Evolutionary conservation across 37 sponge, comb jelly and placozoan species (phyloP), one percentile per base, ranked within the genome.

Genomic region (Aphrocallistes beatrix): DNA sequence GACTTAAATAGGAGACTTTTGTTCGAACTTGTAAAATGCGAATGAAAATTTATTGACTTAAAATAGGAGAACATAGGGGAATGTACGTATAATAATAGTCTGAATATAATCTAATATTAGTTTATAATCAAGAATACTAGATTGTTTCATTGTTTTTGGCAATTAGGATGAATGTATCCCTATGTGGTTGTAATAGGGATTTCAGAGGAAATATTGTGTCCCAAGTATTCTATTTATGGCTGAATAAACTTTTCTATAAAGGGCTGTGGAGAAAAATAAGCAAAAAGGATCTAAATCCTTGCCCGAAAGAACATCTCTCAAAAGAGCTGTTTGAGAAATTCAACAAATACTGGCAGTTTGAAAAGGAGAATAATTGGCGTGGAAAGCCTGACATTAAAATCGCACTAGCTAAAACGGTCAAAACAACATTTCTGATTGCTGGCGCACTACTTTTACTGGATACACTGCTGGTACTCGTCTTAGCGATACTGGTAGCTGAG

Each of bases 201-300:
- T 60, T 32, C 75, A 60, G 75, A 13, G 75, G 75, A 25, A 60
- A 28, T 6, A 25, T 60, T 60, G 6, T 60, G 3, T 60, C n/a
- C 75, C 75, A 60, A 60, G n/a, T 60, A 60, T 60, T 60, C n/a
- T 60, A 25, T 30, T 30, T 60, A 32, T 60, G 75, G 75, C 75
- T 60, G 75, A 30, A 60, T 25, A 21, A 19, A 25, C 25, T 60
- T 30, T 60, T 60, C 75, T 60, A 25, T 30, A 60, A 60, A 60
- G 75, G 75, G n/a, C n/a, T 60, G 28, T 6, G 75, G 8, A 60
- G 34, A 30, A 60, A 60, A 28, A 21, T 60, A 60, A 60, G 28
- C n/a, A 19, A 60, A 13, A 21, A 60, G n/a, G 75, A 60, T 60
- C 75, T 60, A 19, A 25, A 19, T 13, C 75, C 75, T 60, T 60